Base-by-base conservation (phyloP, 37 sponge, comb jelly and placozoan genomes). In the Ephydatia muelleri region DNA sequence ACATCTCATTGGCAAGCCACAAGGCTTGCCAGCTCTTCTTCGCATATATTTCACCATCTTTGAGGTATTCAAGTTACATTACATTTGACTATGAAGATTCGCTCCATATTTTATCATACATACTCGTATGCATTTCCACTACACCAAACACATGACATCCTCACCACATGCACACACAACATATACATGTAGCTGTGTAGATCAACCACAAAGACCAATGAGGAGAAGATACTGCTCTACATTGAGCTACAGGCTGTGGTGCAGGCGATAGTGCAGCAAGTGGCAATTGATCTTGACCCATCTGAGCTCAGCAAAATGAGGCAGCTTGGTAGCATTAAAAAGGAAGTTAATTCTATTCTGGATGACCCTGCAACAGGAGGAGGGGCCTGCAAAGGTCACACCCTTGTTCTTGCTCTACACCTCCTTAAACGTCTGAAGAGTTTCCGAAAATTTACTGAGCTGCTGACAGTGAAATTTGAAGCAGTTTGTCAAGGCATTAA, bases 161-260 rank as follows among this genome's bases (percentile, higher is more conserved):
- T n/a, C n/a, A n/a, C n/a, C 57, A 57, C 16, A 21, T 57, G 43
- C 43, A 43, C 43, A 43, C 43, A 43, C 43, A n/a, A n/a, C n/a
- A 43, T 6, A 43, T 6, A 43, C 43, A 43, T 43, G 43, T 6
- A 43, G 43, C 43, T 43, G 43, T 43, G 57, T 57, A 57, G 0
- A 11, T 57, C 57, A 21, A 57, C 57, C 19, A 14, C 19, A 1
- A 57, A 5, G 19, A 57, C 19, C 16, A 11, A 16, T 57, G 19
- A 73, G 27, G 80, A 85, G 64, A 82, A 33, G 75, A 66, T 91
- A 0, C 68, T 95, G 0, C 78, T 92, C 13, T 88, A 89, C 32
- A 89, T 95, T 26, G 96, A 95, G 70, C 70, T 75, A 76, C 96
- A 95, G 72, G 96, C 96, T 22, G 69, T 90, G 12, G 33, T 90